phyloP scores from a whole-genome alignment of 1,140 invertebrate species.

The Heliconius congener region DNA sequence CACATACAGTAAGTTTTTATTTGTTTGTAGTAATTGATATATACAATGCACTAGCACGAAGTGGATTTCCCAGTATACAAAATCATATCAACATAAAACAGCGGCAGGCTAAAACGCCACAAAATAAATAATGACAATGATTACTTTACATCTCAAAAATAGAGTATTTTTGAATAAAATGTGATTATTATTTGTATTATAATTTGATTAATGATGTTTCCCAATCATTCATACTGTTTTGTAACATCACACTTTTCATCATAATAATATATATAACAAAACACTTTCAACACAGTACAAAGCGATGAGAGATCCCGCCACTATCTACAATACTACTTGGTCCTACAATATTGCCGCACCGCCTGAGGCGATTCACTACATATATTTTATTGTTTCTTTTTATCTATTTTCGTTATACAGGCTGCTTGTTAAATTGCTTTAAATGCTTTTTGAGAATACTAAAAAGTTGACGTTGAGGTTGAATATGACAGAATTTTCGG shows the following conservation, averaged over 20 bases:
- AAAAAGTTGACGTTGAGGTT: neutral
- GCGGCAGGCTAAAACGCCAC: too few relatives aligned
- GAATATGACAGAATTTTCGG: too few relatives aligned
- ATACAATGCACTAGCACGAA: too few relatives aligned
- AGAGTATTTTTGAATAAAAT: too few relatives aligned
- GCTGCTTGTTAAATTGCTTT: neutral
- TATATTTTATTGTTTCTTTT: slow-evolving; percentile 30
- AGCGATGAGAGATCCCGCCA: slow-evolving; percentile 7
- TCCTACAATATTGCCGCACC: slow-evolving; percentile 40
- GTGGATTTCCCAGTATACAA: too few relatives aligned
- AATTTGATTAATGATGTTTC: too few relatives aligned
- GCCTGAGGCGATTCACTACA: slow-evolving; percentile 32
- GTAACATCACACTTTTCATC: neutral
- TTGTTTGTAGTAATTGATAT: neutral
- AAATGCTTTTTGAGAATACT: neutral
- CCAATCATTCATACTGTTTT: too few relatives aligned
- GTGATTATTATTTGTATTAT: too few relatives aligned
- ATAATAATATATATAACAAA: neutral
- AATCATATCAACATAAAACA: too few relatives aligned
- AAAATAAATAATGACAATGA: too few relatives aligned
- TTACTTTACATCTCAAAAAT: too few relatives aligned
- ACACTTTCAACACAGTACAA: neutral
- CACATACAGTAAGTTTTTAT: slow-evolving; percentile 87
- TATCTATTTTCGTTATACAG: neutral
- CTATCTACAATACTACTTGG: slow-evolving; percentile 37